Percentiles rank a stretch among this genome's conserved stretches.
Evolutionary conservation across 2,113 vertebrate genomes (phyloP).

Genomic region (Lophochroa leadbeateri): DNA sequence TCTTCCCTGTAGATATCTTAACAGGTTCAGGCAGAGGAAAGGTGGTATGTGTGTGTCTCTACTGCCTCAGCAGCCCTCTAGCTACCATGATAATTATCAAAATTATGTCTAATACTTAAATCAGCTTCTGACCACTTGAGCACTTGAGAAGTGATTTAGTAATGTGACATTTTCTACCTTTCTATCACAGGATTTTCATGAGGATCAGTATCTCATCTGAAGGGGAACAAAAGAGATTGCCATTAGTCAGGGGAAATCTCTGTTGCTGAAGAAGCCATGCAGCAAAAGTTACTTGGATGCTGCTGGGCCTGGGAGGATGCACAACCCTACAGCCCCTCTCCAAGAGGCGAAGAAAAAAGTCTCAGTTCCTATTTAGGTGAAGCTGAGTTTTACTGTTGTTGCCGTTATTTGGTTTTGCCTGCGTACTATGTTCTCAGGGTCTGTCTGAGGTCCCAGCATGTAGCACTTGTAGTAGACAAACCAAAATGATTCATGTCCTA

Average conservation of each 20-base stretch:
- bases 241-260: not conserved
- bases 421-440: not conserved
- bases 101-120: not conserved
- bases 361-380: not conserved
- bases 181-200: not conserved
- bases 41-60: accelerated
- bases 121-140: not conserved
- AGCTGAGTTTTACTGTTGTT: not conserved
- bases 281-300: not conserved
- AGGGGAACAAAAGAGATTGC: not conserved
- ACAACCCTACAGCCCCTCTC: not conserved
- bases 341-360: not conserved
- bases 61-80: not conserved
- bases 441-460: not conserved
- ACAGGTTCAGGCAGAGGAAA: not conserved
- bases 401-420: not conserved
- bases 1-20: not conserved
- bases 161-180: not conserved
- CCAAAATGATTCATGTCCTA: not conserved
- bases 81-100: not conserved
- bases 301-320: not conserved
- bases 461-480: not conserved
- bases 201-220: not conserved
- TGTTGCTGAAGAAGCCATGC: not conserved
- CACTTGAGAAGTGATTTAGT: not conserved